These are phyloP conservation scores for Crepidodera aurea DNA, from an alignment of 2,888 invertebrate species.

Conservation along the genomic window DNA sequence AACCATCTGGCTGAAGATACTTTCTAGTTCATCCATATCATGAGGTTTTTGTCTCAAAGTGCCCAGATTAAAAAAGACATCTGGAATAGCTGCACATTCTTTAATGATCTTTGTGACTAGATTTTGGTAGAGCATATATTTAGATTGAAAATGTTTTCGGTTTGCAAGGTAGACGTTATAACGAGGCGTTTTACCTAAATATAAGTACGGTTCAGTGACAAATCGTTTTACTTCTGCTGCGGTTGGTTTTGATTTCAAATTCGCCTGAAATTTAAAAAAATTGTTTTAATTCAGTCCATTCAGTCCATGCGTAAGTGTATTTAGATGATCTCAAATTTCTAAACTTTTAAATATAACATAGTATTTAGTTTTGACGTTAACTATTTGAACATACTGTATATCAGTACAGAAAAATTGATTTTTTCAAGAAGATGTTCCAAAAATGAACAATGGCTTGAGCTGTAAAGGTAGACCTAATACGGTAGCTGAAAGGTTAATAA, in stretches of 20 bases:
- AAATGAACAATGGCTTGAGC: too few relatives aligned
- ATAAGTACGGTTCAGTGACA: conserved; percentile 66
- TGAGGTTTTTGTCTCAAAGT: conserved; percentile 43
- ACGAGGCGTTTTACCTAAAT: conserved; percentile 69
- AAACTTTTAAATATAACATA: too few relatives aligned
- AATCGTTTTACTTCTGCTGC: conserved; percentile 65
- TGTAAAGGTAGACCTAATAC: too few relatives aligned
- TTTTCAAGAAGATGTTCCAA: too few relatives aligned
- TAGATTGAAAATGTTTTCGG: conserved; percentile 66
- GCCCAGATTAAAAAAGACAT: conserved; percentile 62
- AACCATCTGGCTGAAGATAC: conserved; percentile 45
- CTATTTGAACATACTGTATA: too few relatives aligned
- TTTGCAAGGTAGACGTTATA: conserved; percentile 67
- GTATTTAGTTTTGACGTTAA: too few relatives aligned
- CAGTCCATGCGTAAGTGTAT: not conserved
- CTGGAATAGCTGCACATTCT: conserved; percentile 66
- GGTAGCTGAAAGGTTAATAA: too few relatives aligned
- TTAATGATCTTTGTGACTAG: conserved; percentile 69
- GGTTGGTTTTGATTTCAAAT: conserved; percentile 68
- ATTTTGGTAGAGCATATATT: conserved; percentile 69
- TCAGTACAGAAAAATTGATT: too few relatives aligned
- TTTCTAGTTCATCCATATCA: conserved; percentile 47
- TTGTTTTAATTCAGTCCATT: not conserved
- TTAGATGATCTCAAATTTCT: not conserved
- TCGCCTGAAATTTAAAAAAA: conserved; percentile 50